Evolutionary conservation across 2,113 vertebrate genomes (phyloP).

Genomic region (Vireo altiloquus): DNA sequence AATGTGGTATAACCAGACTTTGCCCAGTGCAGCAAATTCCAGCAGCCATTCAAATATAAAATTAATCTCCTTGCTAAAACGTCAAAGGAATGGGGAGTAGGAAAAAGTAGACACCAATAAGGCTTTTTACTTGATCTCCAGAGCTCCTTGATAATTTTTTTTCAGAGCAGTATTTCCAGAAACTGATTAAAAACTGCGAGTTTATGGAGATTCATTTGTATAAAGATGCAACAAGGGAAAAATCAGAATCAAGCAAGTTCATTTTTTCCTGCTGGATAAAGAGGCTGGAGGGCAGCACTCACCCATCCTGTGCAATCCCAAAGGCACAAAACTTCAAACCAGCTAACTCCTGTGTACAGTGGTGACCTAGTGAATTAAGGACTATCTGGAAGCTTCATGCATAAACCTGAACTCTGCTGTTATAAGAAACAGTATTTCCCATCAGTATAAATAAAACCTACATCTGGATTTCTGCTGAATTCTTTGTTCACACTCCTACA

Average conservation of each 20-base stretch:
- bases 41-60: not conserved
- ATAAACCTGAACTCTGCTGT: not conserved
- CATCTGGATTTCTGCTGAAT: not conserved
- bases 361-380: constrained; percentile 3
- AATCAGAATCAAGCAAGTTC: not conserved
- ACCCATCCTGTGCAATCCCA: not conserved
- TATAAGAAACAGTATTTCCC: not conserved
- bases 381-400: not conserved
- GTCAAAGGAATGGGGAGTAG: not conserved
- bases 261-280: not conserved
- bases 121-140: not conserved
- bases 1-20: not conserved
- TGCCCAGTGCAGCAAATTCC: not conserved
- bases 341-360: not conserved
- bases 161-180: not conserved
- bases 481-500: not conserved
- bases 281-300: not conserved
- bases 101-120: not conserved
- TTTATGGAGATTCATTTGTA: not conserved
- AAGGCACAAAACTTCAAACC: not conserved
- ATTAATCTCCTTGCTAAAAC: not conserved
- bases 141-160: not conserved
- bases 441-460: not conserved
- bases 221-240: not conserved
- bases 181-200: constrained; percentile 21